phyloP scores from a whole-genome alignment of 2,888 invertebrate genomes.

The Chrysolina haemoptera region DNA sequence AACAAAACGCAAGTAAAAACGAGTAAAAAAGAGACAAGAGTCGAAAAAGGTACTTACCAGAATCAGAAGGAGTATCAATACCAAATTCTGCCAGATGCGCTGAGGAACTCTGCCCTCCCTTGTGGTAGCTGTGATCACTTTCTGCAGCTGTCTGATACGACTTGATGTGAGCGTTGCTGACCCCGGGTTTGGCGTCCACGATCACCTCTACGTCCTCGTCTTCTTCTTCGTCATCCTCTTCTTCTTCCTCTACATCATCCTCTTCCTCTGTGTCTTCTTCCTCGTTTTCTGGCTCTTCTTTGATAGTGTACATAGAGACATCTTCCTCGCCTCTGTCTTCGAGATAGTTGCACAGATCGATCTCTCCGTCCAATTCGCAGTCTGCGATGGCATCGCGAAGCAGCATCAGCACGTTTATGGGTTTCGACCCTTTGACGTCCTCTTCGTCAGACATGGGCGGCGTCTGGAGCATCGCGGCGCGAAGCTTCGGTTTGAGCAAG shows the following conservation, averaged over 20 bases:
- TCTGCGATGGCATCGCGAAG: constrained; percentile 63
- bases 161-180: constrained; percentile 43
- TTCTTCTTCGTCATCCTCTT: constrained; percentile 62
- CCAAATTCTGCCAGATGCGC: constrained; percentile 79
- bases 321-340: constrained; percentile 58
- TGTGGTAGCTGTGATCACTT: constrained; percentile 81
- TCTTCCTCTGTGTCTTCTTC: constrained; percentile 66
- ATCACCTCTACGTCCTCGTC: constrained; percentile 62
- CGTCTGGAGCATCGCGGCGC: constrained; percentile 54
- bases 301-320: constrained; percentile 61
- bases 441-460: constrained; percentile 70
- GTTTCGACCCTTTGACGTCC: constrained; percentile 54
- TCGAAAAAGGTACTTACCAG: constrained; percentile 77
- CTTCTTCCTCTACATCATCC: constrained; percentile 61
- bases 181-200: neutral
- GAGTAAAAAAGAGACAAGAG: no score
- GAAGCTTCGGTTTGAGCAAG: constrained; percentile 57
- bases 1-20: no score
- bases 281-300: constrained; percentile 57
- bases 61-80: constrained; percentile 91
- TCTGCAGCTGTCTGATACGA: constrained; percentile 64
- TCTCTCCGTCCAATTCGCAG: constrained; percentile 61
- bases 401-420: constrained; percentile 56
- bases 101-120: constrained; percentile 71
- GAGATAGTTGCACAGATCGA: constrained; percentile 65